These are phyloP conservation scores for Scaptomyza graminum DNA, from an alignment of 1,140 invertebrate species.

Conservation along the genomic window DNA sequence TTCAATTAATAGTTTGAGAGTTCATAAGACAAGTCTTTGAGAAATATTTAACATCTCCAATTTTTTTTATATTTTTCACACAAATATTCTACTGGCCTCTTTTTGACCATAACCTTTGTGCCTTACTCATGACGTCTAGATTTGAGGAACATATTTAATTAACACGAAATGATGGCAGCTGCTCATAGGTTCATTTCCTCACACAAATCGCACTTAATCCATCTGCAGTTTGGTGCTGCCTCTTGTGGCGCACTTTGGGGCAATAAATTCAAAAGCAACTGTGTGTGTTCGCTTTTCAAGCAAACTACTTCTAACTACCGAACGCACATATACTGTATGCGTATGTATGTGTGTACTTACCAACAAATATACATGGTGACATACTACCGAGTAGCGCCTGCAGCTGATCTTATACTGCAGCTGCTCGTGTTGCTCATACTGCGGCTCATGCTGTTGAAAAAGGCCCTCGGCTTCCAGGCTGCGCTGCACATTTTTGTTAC, in stretches of 20 bases:
- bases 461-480: constrained; percentile 45
- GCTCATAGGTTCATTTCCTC: constrained; percentile 13
- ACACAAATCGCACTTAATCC: constrained; percentile 64
- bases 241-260: constrained; percentile 58
- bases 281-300: constrained; percentile 57
- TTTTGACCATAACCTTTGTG: constrained; percentile 11
- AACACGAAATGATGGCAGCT: constrained; percentile 60
- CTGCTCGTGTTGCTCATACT: constrained; percentile 1
- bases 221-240: constrained; percentile 66
- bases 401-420: constrained; percentile 52
- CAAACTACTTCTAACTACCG: constrained; percentile 72
- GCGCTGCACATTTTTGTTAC: constrained; percentile 75
- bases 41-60: too few relatives aligned
- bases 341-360: not conserved
- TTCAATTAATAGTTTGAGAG: not conserved
- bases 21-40: too few relatives aligned
- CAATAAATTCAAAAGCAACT: constrained; percentile 74
- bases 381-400: constrained; percentile 39
- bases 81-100: too few relatives aligned
- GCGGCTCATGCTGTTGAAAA: constrained; percentile 14
- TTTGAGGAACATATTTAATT: constrained; percentile 65
- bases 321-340: constrained; percentile 12
- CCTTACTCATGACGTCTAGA: constrained; percentile 1
- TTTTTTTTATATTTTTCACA: too few relatives aligned
- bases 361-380: constrained; percentile 25